Evolutionary conservation across 2,888 invertebrate genomes (phyloP), one percentile per base, ranked within the genome.

Genomic region (Tenthredo mesomela): DNA sequence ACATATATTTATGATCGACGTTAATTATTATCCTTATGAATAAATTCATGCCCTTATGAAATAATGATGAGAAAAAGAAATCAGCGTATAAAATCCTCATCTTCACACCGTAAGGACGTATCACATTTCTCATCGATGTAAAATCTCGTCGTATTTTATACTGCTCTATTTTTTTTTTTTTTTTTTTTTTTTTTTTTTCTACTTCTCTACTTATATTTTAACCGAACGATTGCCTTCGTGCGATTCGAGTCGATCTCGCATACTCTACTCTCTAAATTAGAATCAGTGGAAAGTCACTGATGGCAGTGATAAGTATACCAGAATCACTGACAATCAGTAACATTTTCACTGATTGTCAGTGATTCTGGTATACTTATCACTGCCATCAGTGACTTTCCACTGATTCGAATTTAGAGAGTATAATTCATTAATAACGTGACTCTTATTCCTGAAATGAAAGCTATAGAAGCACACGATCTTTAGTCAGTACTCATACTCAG

Each of bases 71-170:
- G 33, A 15, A 15, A 15, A 67, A 33, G 29, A 33, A 15, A 33
- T 67, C 67, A 67, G 67, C 21, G 18, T 7, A 6, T 2, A 6
- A 6, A 18, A 67, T 33, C 18, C 4, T 15, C 65, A 40, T 71
- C 18, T 18, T 29, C 77, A 84, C 37, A 37, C 7, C 7, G 37
- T 37, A 37, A 37, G 37, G 80, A 29, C 1, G 29, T 84, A 87
- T 87, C 86, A 86, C 86, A 88, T 87, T 90, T 90, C 88, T 89
- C 88, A 89, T 90, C 89, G 89, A 90, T 89, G 89, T 88, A 90
- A 90, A 90, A 89, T 87, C 88, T 90, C 88, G 86, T 87, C 89
- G 88, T 89, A 89, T 90, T 89, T 58, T 78, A 15, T 54, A 43
- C 9, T 10, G 12, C 21, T 10, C 4, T 18, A n/a, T 43, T 25